phyloP scores from a whole-genome alignment of 2,797 vertebrate species.

The Artibeus lituratus region DNA sequence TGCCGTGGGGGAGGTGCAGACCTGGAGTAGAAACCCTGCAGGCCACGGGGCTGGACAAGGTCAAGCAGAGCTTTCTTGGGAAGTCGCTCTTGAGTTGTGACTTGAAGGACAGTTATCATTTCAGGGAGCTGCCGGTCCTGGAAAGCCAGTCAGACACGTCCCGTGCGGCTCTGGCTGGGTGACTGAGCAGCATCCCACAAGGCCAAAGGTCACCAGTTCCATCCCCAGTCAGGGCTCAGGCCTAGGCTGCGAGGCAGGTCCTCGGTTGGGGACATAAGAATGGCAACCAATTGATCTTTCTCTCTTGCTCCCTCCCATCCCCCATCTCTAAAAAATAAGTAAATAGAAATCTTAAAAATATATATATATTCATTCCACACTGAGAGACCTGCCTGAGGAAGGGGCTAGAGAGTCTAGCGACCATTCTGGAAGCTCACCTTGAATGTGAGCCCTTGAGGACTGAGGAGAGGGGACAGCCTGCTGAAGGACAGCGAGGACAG shows the following conservation, averaged over 20 bases:
- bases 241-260: no score
- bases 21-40: neutral
- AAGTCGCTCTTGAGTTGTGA: neutral
- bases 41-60: rapidly evolving
- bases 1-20: no score
- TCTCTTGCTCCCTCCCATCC: no score
- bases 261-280: no score
- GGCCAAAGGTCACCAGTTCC: no score
- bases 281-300: no score
- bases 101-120: neutral
- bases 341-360: no score
- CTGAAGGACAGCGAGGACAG: neutral
- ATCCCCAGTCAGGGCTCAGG: no score
- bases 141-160: neutral
- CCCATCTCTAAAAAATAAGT: no score
- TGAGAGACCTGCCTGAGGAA: neutral
- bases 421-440: neutral
- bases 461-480: neutral
- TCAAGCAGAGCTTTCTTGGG: neutral
- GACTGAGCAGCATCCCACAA: no score
- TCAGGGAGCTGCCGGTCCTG: neutral
- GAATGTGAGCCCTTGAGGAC: neutral
- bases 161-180: no score
- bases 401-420: neutral
- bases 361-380: neutral